phyloP scores from a whole-genome alignment of 2,888 invertebrate genomes.

The Lasioglossum calceatum region DNA sequence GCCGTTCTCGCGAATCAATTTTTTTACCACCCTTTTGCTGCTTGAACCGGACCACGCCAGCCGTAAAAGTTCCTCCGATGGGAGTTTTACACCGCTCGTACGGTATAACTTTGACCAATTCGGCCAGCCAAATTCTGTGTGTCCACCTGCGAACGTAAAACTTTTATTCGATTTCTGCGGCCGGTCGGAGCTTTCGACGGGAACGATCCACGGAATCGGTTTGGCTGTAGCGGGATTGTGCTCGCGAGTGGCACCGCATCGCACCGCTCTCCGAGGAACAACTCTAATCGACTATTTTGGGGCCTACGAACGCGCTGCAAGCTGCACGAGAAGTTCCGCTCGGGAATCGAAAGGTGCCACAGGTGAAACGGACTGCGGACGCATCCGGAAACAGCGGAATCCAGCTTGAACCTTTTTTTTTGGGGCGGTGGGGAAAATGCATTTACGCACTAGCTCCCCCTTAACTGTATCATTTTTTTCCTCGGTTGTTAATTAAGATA shows the following conservation, averaged over 20 bases:
- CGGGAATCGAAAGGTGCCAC: background rate
- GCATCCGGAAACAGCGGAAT: too few species aligned
- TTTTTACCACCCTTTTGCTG: background rate
- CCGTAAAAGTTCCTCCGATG: background rate
- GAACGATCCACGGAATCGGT: background rate
- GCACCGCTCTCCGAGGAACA: background rate
- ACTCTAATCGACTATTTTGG: slow-evolving; percentile 1
- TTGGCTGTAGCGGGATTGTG: background rate
- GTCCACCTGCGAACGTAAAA: background rate
- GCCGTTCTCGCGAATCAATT: background rate
- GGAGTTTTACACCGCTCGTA: background rate
- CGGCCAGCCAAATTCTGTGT: background rate
- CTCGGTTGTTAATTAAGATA: too few species aligned
- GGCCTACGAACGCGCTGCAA: background rate
- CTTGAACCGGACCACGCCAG: background rate
- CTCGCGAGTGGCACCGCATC: too few species aligned
- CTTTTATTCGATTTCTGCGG: background rate
- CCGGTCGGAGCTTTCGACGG: background rate
- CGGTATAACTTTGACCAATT: background rate
- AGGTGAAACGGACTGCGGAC: too few species aligned
- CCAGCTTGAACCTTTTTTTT: too few species aligned
- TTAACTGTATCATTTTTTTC: too few species aligned
- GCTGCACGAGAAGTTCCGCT: background rate
- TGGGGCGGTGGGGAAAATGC: too few species aligned
- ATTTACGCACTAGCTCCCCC: too few species aligned